Base-by-base conservation (phyloP, 2,888 invertebrate species). In the Tetanocera ferruginea region DNA sequence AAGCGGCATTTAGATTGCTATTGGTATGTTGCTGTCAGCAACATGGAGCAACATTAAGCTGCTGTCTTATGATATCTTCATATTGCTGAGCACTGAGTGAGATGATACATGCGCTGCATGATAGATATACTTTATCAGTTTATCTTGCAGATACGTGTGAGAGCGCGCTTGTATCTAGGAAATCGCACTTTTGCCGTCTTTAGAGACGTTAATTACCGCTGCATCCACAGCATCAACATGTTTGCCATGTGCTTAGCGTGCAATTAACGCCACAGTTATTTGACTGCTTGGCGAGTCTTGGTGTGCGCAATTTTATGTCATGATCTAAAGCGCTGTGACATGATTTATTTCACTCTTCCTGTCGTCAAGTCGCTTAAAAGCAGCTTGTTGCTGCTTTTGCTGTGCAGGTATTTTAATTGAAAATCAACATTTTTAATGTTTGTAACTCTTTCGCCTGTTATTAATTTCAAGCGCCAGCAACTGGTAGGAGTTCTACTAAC, bases 341-440 rank as follows among this genome's bases (percentile, higher is more conserved):
- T 60, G 67, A 75, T 75, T 75, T 67, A 75, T 75, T 75, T 31
- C 55, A 66, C 51, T 75, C 75, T 75, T 75, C 66, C 75, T 75
- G 75, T 66, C 75, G 25, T 23, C 66, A 37, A 14, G 17, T 3
- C 49, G 17, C 37, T 17, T n/a, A n/a, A 28, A 28, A 17, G 43
- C n/a, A n/a, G n/a, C n/a, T 31, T 49, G 69, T 19, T 66, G 17
- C 17, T 60, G 34, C 75, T 64, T 23, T 55, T 57, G 66, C 51
- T 37, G 23, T 23, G 31, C 62, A 67, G 23, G 55, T 69, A 66
- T 69, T 76, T 76, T 69, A 76, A 76, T 76, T 76, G 60, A 76
- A 76, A 76, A 76, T 76, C 76, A 76, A 66, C 69, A 76, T 57
- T 76, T 76, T 76, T 57, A 52, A 57, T 69, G 55, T 76, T 69